Conservation (phyloP, 2,797 vertebrate species). For the Enteromius treurensis region DNA sequence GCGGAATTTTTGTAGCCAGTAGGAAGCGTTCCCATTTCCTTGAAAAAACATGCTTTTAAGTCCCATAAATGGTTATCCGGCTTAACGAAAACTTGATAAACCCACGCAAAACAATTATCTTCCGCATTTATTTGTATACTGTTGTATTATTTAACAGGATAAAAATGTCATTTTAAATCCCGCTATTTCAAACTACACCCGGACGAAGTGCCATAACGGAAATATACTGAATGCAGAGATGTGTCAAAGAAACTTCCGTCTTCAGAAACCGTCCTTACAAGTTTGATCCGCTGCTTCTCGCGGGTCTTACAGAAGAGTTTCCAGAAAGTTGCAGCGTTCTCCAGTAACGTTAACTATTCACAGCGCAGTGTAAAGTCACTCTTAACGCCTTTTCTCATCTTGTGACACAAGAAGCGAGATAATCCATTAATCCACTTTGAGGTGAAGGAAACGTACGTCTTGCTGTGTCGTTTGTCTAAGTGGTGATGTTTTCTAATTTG, state of each 20-base stretch:
- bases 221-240: background rate
- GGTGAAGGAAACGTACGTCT: constrained; percentile 4
- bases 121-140: background rate
- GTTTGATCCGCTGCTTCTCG: background rate
- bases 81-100: background rate
- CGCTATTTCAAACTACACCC: background rate
- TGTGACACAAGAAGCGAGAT: constrained; percentile 37
- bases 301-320: background rate
- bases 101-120: background rate
- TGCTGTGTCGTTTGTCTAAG: background rate
- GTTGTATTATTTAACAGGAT: background rate
- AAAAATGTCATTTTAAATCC: background rate
- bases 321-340: background rate
- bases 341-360: background rate
- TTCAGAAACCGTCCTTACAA: background rate
- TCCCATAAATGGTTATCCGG: background rate
- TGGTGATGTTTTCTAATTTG: constrained; percentile 3
- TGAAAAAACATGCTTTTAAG: background rate
- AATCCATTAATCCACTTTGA: constrained; percentile 51
- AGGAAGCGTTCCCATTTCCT: background rate
- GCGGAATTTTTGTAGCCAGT: background rate
- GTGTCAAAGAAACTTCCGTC: constrained; percentile 29
- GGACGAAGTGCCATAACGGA: background rate
- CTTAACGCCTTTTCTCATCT: constrained; percentile 14
- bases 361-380: background rate